Evolutionary conservation across 2,888 invertebrate species (phyloP).

Genomic region (Ligdia adustata): DNA sequence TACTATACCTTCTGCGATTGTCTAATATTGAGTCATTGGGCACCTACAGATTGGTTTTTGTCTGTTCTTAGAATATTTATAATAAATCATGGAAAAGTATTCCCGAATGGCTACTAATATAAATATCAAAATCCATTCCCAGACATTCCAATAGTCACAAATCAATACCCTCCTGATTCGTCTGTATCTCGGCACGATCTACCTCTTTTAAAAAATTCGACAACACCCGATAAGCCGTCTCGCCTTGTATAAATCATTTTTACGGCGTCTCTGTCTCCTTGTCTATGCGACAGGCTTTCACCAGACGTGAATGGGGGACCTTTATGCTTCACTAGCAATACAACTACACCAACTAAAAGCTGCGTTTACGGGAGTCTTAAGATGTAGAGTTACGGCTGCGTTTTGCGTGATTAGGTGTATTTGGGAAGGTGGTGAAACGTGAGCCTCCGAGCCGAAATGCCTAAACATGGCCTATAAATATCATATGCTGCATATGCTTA

Average conservation of each 20-base stretch:
- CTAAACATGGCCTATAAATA: conserved; percentile 74
- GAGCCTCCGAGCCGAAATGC: conserved; percentile 60
- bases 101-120: not conserved
- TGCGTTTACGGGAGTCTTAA: conserved; percentile 31
- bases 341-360: conserved; percentile 38
- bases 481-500: conserved; percentile 59
- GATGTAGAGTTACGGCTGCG: conserved; percentile 24
- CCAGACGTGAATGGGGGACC: conserved; percentile 66
- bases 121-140: conserved; percentile 12
- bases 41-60: no score
- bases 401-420: conserved; percentile 33
- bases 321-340: conserved; percentile 67
- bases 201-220: conserved; percentile 62
- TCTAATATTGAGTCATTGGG: no score
- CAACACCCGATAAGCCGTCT: conserved; percentile 69
- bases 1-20: no score
- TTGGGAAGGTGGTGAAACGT: conserved; percentile 35
- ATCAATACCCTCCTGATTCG: conserved; percentile 34
- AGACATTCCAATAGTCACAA: conserved; percentile 26
- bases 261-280: conserved; percentile 64
- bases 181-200: conserved; percentile 61
- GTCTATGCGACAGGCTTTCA: conserved; percentile 77
- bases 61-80: no score
- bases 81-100: conserved; percentile 2
- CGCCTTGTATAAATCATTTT: conserved; percentile 76